Base-by-base conservation (phyloP, 2,113 vertebrate genomes). In the Crotalus tigris region DNA sequence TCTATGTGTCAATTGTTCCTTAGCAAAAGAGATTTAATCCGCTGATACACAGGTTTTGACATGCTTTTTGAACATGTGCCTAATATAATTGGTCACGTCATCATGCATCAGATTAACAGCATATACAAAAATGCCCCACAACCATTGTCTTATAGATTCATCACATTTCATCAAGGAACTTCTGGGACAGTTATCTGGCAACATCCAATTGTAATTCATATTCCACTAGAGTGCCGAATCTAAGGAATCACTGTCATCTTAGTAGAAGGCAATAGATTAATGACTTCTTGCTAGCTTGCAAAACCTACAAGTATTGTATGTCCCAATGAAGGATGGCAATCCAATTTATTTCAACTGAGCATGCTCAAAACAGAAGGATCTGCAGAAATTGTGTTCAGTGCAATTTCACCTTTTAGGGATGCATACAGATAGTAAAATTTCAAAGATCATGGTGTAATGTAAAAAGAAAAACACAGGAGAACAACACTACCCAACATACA, bases 11-110 rank as follows among this genome's bases (percentile, higher is more conserved):
- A 97, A 97, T 98, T 98, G 97, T 98, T 98, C 97, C 97, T 97
- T 96, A 97, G 97, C 96, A 98, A 97, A 97, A 96, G 95, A 97
- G 97, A 98, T 97, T 98, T 98, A 98, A 98, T 98, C 97, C 97
- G 98, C 97, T 98, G 98, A 98, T 98, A 98, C 98, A 98, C 98
- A 98, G 98, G 97, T 98, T 99, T 98, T 98, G 98, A 99, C 98
- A 98, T 98, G 97, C 98, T 98, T 98, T 98, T 99, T 98, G 98
- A 98, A 98, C 97, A 96, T 98, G 97, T 96, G 97, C 98, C 97
- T 96, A 94, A 97, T 98, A 97, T 99, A 99, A 99, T 99, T 99
- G 98, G 98, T 97, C 98, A 98, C 97, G 98, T 99, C 98, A 98
- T 97, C 98, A 98, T 97, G 98, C 97, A 98, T 99, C 98, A 98